phyloP scores from a whole-genome alignment of 2,888 invertebrate species.

The Rotaria macrura region DNA sequence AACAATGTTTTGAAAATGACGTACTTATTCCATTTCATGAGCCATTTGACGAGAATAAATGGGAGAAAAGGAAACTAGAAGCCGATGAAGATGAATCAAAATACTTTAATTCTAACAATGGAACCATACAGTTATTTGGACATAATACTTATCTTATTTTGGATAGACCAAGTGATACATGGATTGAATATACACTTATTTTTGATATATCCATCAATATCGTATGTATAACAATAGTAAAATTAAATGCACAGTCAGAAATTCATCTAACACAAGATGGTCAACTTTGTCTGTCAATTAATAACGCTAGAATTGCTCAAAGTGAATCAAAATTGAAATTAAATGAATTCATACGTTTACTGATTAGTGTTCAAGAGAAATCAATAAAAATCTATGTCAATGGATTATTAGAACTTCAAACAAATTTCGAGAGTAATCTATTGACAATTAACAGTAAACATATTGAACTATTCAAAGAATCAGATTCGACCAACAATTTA shows the following conservation, averaged over 20 bases:
- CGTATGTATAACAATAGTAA: neutral
- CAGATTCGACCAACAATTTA: neutral
- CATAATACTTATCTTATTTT: neutral
- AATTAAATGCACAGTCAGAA: neutral
- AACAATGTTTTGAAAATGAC: neutral
- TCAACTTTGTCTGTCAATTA: neutral
- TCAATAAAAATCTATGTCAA: neutral
- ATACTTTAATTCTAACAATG: neutral
- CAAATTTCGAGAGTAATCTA: neutral
- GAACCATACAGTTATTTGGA: neutral
- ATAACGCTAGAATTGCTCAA: neutral
- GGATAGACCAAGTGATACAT: neutral
- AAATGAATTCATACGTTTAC: neutral
- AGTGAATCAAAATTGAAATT: neutral
- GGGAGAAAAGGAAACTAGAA: neutral
- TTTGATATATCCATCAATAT: neutral
- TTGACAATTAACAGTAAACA: neutral
- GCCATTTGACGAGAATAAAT: neutral
- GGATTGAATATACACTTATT: neutral
- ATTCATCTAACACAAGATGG: neutral
- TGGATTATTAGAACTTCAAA: neutral
- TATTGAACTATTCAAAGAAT: neutral
- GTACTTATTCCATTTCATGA: neutral
- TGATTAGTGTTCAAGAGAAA: neutral
- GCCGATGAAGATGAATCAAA: neutral